Evolutionary conservation across 2,888 invertebrate species (phyloP), one percentile per base, ranked within the genome.

Genomic region (Beris chalybata): DNA sequence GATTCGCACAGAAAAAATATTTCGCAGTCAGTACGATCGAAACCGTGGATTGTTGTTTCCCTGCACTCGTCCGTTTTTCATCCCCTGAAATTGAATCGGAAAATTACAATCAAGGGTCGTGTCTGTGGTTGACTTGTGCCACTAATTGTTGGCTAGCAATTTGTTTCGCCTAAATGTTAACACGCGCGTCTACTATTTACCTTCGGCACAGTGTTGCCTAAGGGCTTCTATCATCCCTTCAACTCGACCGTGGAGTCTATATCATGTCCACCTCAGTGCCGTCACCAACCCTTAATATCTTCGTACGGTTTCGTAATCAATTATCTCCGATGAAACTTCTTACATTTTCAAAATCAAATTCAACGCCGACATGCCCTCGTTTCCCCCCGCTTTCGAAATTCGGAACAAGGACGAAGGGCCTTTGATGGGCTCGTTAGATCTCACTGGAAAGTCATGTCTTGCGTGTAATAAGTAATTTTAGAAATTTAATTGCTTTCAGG

Each of bases 141-240:
- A 50, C 50, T 57, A 43, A 57, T 57, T 53, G 53, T 48, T 55
- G 38, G n/a, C 56, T 52, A 15, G 75, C 76, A 78, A 77, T 77
- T 77, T 77, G 78, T 78, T 77, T 75, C 78, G 77, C 77, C 77
- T 78, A 77, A 77, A 76, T 74, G 75, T 74, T 73, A 72, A 73
- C 78, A 77, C 77, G 75, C 77, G 74, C 71, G 30, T 22, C n/a
- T 43, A 31, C 54, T 12, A n/a, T 54, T 31, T 43, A 31, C 54
- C 12, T 29, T 54, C 12, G 22, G 52, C 12, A 29, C 6, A 22
- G 9, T 52, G 1, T 52, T 52, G 52, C 52, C 38, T 38, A 38
- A 38, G 9, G 52, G 13, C 54, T 22, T 52, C 22, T 11, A 15
- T 52, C 29, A 11, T 22, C 54, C 54, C 54, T 54, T 54, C 54